These are phyloP conservation scores for Epizoanthus illoricatus DNA, from an alignment of 92 coral and sea anemone genomes.

Conservation along the genomic window DNA sequence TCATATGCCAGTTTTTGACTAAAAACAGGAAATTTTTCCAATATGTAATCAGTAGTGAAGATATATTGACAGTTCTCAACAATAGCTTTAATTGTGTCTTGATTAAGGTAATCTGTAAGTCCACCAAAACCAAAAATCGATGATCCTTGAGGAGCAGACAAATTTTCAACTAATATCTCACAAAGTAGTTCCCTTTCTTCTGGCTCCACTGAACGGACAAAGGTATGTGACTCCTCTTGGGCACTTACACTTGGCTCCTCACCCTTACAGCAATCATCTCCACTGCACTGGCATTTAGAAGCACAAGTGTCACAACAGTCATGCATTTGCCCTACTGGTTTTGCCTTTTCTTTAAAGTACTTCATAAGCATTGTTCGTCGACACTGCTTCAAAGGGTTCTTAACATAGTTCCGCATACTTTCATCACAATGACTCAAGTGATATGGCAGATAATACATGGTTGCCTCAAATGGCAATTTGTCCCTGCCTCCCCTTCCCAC, in stretches of 20 bases:
- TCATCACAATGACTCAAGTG: slow-evolving; percentile 5
- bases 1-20: slow-evolving; percentile 34
- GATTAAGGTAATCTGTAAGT: background rate
- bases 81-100: background rate
- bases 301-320: slow-evolving; percentile 9
- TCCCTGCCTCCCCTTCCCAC: slow-evolving; percentile 34
- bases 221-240: background rate
- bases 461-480: background rate
- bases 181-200: background rate
- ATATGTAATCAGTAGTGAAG: slow-evolving; percentile 4
- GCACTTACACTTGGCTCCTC: background rate
- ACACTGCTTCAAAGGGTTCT: slow-evolving; percentile 13
- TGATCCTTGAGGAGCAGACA: background rate
- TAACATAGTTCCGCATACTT: slow-evolving; percentile 3
- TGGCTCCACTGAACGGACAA: too few relatives aligned
- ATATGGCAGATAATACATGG: slow-evolving; percentile 4
- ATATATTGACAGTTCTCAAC: slow-evolving; percentile 26
- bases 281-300: background rate
- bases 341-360: background rate
- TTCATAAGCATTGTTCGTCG: background rate
- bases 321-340: background rate
- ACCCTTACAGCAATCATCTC: slow-evolving; percentile 22
- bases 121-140: slow-evolving; percentile 15
- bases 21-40: slow-evolving; percentile 43
- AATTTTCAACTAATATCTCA: background rate